phyloP scores from a whole-genome alignment of 2,113 vertebrate genomes.

The Prietella phreatophila region DNA sequence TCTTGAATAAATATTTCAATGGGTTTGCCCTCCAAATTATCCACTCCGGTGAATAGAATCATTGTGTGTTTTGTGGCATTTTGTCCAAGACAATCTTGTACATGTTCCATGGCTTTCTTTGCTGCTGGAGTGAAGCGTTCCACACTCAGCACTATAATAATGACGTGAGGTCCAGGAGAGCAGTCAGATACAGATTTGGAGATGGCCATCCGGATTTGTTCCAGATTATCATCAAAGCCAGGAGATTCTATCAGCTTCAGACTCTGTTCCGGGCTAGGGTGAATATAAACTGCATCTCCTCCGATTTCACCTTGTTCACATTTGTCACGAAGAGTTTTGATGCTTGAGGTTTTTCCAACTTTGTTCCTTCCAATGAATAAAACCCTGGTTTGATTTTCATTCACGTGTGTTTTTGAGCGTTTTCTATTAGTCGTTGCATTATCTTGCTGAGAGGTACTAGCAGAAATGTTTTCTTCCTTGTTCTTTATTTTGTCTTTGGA shows the following conservation, averaged over 20 bases:
- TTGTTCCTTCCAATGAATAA: conserved; percentile 37
- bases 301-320: neutral
- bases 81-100: neutral
- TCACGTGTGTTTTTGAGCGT: neutral
- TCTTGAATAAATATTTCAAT: conserved; percentile 19
- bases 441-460: neutral
- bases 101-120: neutral
- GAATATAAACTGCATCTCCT: neutral
- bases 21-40: neutral
- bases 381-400: neutral
- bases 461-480: neutral
- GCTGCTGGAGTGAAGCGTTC: conserved; percentile 7
- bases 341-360: conserved; percentile 31
- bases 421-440: neutral
- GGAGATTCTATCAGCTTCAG: conserved; percentile 28
- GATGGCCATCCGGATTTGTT: conserved; percentile 6
- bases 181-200: neutral
- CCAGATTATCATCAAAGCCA: conserved; percentile 20
- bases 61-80: conserved; percentile 18
- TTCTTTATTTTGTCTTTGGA: neutral
- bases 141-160: conserved; percentile 20
- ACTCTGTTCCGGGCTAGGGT: neutral
- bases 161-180: conserved; percentile 31
- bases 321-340: conserved; percentile 12
- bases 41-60: conserved; percentile 34